Conservation (phyloP, 2,888 invertebrate genomes). For the Athrips mouffetella region DNA sequence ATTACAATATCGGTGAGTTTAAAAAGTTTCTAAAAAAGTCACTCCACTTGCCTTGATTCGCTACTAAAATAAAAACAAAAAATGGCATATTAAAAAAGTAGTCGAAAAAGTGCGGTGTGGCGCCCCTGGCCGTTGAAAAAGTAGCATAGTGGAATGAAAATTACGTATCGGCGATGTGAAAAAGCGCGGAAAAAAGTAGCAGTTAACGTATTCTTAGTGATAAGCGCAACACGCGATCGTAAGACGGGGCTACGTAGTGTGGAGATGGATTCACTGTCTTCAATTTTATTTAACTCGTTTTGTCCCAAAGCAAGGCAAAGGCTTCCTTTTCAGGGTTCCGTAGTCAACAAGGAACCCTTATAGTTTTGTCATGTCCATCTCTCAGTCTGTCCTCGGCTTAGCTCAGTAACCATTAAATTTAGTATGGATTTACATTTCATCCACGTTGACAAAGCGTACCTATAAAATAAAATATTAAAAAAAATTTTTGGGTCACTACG, state of each 20-base stretch:
- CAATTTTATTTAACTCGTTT: no score
- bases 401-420: no score
- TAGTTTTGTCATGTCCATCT: no score
- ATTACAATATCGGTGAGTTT: constrained; percentile 20
- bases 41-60: constrained; percentile 8
- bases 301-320: no score
- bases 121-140: constrained; percentile 62
- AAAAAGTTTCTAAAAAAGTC: constrained; percentile 19
- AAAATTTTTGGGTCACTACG: no score
- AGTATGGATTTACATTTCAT: no score
- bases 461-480: no score
- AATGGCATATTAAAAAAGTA: constrained; percentile 22
- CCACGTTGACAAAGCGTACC: no score
- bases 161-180: constrained; percentile 53
- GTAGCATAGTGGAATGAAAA: constrained; percentile 54
- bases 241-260: constrained; percentile 4
- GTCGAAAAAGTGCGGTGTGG: constrained; percentile 36
- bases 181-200: constrained; percentile 50
- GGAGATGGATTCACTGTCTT: constrained; percentile 30
- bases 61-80: constrained; percentile 24
- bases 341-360: no score
- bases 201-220: constrained; percentile 46
- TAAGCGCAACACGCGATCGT: constrained; percentile 48
- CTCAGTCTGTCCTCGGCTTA: no score
- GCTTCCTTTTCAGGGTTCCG: no score